Evolutionary conservation across 2,888 invertebrate species (phyloP).

Genomic region (Nymphalis c-album): DNA sequence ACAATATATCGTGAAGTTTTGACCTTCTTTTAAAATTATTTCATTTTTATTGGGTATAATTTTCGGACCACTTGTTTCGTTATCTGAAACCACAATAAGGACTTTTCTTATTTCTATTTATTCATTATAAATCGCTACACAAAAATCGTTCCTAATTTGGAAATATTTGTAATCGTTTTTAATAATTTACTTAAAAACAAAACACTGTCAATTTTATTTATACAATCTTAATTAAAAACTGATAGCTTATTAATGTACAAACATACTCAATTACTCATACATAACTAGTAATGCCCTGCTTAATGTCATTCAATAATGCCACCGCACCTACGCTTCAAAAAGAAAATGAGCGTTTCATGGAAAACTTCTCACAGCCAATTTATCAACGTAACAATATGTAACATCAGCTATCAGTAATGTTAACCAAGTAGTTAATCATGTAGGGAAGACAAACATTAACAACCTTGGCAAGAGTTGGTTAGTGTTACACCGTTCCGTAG

Average conservation of each 20-base stretch:
- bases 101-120: slow-evolving; percentile 8
- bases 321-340: slow-evolving; percentile 38
- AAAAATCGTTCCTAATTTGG: no score
- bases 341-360: slow-evolving; percentile 38
- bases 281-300: slow-evolving; percentile 25
- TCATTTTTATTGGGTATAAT: slow-evolving; percentile 60
- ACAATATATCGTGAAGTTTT: slow-evolving; percentile 67
- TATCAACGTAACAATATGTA: slow-evolving; percentile 44
- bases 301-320: slow-evolving; percentile 28
- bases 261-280: slow-evolving; percentile 3
- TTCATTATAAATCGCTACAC: background rate
- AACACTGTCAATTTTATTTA: background rate
- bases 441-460: slow-evolving; percentile 51
- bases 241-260: slow-evolving; percentile 18
- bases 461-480: slow-evolving; percentile 53
- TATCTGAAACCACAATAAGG: slow-evolving; percentile 62
- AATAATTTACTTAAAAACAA: background rate
- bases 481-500: slow-evolving; percentile 52
- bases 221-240: slow-evolving; percentile 11
- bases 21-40: slow-evolving; percentile 63
- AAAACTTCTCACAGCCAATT: slow-evolving; percentile 44
- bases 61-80: slow-evolving; percentile 59
- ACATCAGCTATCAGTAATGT: slow-evolving; percentile 39
- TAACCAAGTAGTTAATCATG: slow-evolving; percentile 52
- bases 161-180: background rate